These are phyloP conservation scores for Mesorhabditis belari DNA, from an alignment of 2,888 invertebrate genomes.

Conservation along the genomic window DNA sequence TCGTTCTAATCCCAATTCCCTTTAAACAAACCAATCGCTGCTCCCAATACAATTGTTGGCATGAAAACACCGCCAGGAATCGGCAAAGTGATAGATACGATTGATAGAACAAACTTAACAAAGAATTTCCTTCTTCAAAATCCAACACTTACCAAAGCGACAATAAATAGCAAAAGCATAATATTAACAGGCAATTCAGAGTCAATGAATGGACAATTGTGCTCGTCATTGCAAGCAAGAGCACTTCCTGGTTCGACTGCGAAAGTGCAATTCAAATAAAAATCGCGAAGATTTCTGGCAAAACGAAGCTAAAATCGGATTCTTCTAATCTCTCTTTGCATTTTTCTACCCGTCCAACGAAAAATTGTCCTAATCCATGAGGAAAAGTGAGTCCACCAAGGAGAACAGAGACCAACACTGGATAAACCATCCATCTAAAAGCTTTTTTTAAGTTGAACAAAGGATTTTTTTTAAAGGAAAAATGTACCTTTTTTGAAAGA, in stretches of 20 bases:
- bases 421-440: slow-evolving; percentile 85
- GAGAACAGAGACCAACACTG: slow-evolving; percentile 77
- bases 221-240: slow-evolving; percentile 14
- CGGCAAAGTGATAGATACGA: slow-evolving; percentile 83
- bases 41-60: slow-evolving; percentile 86
- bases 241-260: slow-evolving; percentile 9
- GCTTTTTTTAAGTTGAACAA: neutral
- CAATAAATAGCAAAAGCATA: slow-evolving; percentile 74
- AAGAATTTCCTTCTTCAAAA: slow-evolving; percentile 65
- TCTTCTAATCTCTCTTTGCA: slow-evolving; percentile 52
- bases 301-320: slow-evolving; percentile 55
- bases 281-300: slow-evolving; percentile 65
- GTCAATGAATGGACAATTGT: slow-evolving; percentile 18
- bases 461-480: neutral
- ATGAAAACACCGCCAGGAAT: slow-evolving; percentile 96
- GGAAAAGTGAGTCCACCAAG: slow-evolving; percentile 84
- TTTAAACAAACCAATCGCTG: slow-evolving; percentile 85
- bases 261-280: slow-evolving; percentile 90
- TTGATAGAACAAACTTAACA: slow-evolving; percentile 71
- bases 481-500: slow-evolving; percentile 47
- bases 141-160: slow-evolving; percentile 74
- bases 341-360: slow-evolving; percentile 56
- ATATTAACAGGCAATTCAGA: slow-evolving; percentile 79
- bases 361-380: slow-evolving; percentile 80
- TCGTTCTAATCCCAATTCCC: too few relatives aligned